Percentiles rank a stretch among this genome's conserved stretches.
These are phyloP conservation scores for Platysternon megacephalum DNA, from an alignment of 2,113 vertebrate species.

Conservation along the genomic window DNA sequence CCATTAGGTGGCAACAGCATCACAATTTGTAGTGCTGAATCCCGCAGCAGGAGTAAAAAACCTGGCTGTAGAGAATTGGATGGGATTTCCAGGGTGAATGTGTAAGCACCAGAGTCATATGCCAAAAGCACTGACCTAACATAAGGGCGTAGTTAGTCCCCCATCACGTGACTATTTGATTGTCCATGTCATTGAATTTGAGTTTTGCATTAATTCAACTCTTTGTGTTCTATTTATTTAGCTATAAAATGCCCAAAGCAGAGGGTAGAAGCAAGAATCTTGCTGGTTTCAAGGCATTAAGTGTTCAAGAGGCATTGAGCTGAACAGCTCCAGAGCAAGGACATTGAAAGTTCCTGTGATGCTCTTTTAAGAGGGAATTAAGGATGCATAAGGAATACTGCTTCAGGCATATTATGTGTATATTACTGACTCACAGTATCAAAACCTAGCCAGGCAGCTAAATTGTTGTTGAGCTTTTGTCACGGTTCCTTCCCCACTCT, in stretches of 20 bases:
- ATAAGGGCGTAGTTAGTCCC: not conserved
- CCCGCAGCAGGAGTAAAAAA: not conserved
- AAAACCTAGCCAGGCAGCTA: not conserved
- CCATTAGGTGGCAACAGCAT: not conserved
- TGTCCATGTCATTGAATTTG: not conserved
- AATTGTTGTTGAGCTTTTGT: constrained; percentile 1
- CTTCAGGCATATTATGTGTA: not conserved
- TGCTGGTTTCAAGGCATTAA: not conserved
- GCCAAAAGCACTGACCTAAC: not conserved
- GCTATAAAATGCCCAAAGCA: not conserved
- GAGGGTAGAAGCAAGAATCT: not conserved
- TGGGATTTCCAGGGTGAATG: not conserved
- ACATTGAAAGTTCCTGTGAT: not conserved
- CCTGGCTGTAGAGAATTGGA: not conserved
- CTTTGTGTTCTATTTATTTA: not conserved
- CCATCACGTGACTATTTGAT: not conserved
- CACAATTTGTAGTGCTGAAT: not conserved
- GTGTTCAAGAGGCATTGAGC: not conserved
- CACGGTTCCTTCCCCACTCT: no score
- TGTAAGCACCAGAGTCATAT: not conserved
- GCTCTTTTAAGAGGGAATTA: not conserved
- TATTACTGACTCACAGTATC: not conserved
- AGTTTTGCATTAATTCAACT: not conserved
- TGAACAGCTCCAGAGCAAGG: not conserved
- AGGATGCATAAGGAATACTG: not conserved